Evolutionary conservation across 2,113 vertebrate species (phyloP).

Genomic region (Alces alces): DNA sequence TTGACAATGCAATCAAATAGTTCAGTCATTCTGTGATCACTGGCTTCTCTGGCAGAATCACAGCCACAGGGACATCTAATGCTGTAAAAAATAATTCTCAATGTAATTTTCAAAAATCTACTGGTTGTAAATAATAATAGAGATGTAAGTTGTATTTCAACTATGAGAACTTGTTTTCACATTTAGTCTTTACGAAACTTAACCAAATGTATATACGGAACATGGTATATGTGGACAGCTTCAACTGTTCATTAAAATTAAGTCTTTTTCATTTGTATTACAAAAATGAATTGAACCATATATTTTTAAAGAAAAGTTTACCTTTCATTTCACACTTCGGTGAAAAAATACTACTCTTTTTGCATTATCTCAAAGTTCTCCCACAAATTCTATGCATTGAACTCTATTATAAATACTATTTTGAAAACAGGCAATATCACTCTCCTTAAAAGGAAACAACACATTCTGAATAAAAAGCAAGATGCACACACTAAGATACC

Average conservation of each 20-base stretch:
- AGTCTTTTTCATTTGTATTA: not conserved
- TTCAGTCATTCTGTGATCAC: not conserved
- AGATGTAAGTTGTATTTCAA: not conserved
- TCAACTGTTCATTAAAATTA: not conserved
- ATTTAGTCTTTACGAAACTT: not conserved
- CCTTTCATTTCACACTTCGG: not conserved
- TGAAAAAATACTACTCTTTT: not conserved
- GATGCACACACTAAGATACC: not conserved
- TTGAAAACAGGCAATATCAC: not conserved
- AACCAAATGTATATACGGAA: not conserved
- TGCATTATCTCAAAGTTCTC: not conserved
- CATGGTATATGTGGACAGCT: not conserved
- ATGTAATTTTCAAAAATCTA: not conserved
- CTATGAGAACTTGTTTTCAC: not conserved
- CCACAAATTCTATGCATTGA: not conserved
- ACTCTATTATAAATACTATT: not conserved
- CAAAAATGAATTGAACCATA: not conserved
- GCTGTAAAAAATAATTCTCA: not conserved
- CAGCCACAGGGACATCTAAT: not conserved
- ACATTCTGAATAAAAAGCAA: not conserved
- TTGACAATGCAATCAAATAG: not conserved
- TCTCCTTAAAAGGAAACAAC: not conserved
- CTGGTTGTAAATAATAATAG: not conserved
- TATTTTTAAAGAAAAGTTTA: not conserved
- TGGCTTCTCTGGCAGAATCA: not conserved